Evolutionary conservation across 2,888 invertebrate species (phyloP), one percentile per base, ranked within the genome.

Genomic region (Aelia acuminata): DNA sequence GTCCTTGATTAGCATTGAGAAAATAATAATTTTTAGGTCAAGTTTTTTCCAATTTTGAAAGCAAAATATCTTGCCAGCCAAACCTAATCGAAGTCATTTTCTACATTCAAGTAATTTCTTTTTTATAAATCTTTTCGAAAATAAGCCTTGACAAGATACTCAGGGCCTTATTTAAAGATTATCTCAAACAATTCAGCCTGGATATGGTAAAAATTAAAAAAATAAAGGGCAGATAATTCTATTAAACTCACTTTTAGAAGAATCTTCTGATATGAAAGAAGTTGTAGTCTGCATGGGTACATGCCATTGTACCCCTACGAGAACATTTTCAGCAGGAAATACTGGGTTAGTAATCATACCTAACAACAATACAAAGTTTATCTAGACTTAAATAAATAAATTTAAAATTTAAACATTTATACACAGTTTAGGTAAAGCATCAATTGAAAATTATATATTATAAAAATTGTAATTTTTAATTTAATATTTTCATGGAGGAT

Each of bases 181-280:
- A 26, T 4, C 26, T 31, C 3, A 26, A 57, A 31, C 53, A 57
- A 57, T n/a, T 57, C 26, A 7, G 22, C n/a, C n/a, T n/a, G n/a
- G n/a, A n/a, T n/a, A n/a, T n/a, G n/a, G n/a, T 10, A n/a, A 10
- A 26, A 57, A 26, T 5, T 35, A 26, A 4, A 20, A 70, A 70
- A 35, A 35, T 70, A 4, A 70, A 4, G 3, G 15, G 26, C 4
- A 26, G 8, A 70, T 22, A 11, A 57, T 26, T 26, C 20, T 20
- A 35, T 70, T 35, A 26, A 70, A 48, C 88, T 88, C 49, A 89
- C 89, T 49, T 88, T 88, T 89, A 1, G 63, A 35, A n/a, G 86
- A 35, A 22, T 89, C 88, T 35, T 89, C 57, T 70, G 84, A 87
- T 53, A 89, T 87, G n/a, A 89, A 89, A 43, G 88, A 84, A 39